These are phyloP conservation scores for Centroberyx gerrardi DNA, from an alignment of 2,797 vertebrate species.

Conservation along the genomic window DNA sequence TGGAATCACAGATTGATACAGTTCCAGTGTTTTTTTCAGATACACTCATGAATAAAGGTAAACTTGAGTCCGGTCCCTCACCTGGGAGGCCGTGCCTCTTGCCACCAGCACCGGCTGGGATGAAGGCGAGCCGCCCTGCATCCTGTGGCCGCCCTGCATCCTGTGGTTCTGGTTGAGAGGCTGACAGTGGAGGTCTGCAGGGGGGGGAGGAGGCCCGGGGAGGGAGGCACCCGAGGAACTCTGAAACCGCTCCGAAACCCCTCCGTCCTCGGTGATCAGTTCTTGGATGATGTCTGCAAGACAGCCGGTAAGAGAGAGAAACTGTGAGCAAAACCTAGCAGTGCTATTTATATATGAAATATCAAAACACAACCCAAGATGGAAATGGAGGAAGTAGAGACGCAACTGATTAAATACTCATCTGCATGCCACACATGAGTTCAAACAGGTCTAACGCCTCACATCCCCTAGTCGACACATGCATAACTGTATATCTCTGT, in stretches of 20 bases:
- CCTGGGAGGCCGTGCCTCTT: conserved; percentile 73
- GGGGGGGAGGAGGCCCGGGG: conserved; percentile 72
- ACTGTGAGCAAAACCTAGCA: neutral
- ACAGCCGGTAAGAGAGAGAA: no score
- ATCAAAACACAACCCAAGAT: neutral
- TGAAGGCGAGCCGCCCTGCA: conserved; percentile 1
- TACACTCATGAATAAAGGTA: no score
- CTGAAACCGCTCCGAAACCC: neutral
- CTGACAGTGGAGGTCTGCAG: conserved; percentile 40
- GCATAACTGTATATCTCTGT: no score
- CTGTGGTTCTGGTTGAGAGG: conserved; percentile 14
- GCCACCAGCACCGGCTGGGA: conserved; percentile 73
- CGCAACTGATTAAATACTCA: neutral
- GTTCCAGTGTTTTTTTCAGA: no score
- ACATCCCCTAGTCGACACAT: no score
- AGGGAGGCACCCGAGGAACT: conserved; percentile 1
- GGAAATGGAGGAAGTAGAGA: conserved; percentile 27
- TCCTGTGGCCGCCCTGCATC: no score
- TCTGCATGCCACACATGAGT: no score
- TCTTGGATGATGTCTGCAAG: conserved; percentile 81
- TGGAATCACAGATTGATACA: no score
- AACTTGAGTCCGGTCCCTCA: conserved; percentile 17
- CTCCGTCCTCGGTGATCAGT: conserved; percentile 64
- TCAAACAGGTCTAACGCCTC: no score
- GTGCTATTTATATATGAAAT: neutral